phyloP scores from a whole-genome alignment of 2,888 invertebrate species.

The Nomada lathburiana region DNA sequence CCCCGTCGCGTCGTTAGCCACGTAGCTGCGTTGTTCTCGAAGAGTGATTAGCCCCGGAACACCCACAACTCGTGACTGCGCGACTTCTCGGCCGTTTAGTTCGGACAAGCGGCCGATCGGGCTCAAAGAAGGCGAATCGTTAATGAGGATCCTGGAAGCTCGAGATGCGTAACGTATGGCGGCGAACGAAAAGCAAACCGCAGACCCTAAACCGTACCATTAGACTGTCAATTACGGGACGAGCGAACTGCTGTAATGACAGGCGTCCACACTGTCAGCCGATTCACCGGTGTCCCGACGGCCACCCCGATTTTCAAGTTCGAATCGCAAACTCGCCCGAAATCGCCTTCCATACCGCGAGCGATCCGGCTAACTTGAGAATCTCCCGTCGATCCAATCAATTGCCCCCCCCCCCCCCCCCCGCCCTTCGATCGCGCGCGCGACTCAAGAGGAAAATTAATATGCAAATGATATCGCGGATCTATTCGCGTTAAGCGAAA shows the following conservation, averaged over 20 bases:
- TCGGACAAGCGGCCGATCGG: slow-evolving; percentile 67
- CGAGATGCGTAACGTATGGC: slow-evolving; percentile 42
- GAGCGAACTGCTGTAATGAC: slow-evolving; percentile 69
- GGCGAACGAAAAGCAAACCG: slow-evolving; percentile 23
- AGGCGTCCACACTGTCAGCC: slow-evolving; percentile 63
- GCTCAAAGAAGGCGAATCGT: slow-evolving; percentile 72
- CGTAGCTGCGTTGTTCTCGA: slow-evolving; percentile 1
- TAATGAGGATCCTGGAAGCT: slow-evolving; percentile 67
- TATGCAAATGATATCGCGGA: no score
- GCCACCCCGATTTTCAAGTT: slow-evolving; percentile 42
- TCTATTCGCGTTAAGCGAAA: no score
- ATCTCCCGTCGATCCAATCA: background rate
- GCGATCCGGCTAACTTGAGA: background rate
- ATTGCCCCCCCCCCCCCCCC: no score
- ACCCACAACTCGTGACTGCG: slow-evolving; percentile 70
- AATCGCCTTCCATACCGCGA: slow-evolving; percentile 6
- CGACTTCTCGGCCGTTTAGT: slow-evolving; percentile 67
- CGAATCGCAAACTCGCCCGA: slow-evolving; percentile 27
- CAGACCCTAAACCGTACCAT: slow-evolving; percentile 72
- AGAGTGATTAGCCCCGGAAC: slow-evolving; percentile 64
- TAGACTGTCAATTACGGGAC: slow-evolving; percentile 78
- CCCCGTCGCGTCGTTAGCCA: slow-evolving; percentile 1
- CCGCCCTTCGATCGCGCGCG: no score
- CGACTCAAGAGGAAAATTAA: fast-evolving
- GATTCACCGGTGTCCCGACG: slow-evolving; percentile 59